Base-by-base conservation (phyloP, 1,140 invertebrate genomes). In the Rhyacophila brunnea region DNA sequence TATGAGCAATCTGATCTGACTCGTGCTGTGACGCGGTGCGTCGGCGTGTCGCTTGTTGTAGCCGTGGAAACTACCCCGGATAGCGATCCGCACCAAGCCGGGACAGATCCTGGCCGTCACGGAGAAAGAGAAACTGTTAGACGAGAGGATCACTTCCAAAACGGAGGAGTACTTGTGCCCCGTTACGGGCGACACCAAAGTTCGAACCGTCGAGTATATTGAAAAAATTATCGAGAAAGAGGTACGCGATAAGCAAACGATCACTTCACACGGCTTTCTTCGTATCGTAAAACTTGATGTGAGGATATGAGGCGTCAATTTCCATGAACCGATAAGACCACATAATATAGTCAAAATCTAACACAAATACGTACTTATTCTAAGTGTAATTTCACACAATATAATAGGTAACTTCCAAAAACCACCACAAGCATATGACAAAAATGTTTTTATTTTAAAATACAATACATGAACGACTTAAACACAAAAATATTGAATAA, bases 181-280 rank as follows among this genome's bases (percentile, higher is more conserved):
- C 67, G 78, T 84, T 61, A 92, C 90, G 59, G 92, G 92, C 67
- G 87, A 90, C 75, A 85, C 85, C 73, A 88, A 88, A 78, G 85
- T 95, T 66, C 83, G 91, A 80, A 95, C 92, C 54, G 85, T 94
- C 74, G 90, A 94, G 84, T 91, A 92, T 81, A 88, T 93, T 80
- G 92, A 95, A 83, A 94, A 94, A 85, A 86, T 92, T 75, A 92
- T 95, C 79, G 92, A 95, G 80, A 92, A 89, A 85, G 92, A 95
- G 92, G 92, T 95, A 92, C 75, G 75, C 68, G 40, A 44, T 28
- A 47, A 45, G 20, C 13, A 19, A 32, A 56, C 67, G 69, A 67
- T 45, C 58, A 56, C 53, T 9, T 43, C 6, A 6, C 23, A 5
- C 23, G 23, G n/a, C 9, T 28, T 28, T 28, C 4, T 28, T 28